Evolutionary conservation across 2,888 invertebrate species (phyloP).

Genomic region (Drosophila ustulata): DNA sequence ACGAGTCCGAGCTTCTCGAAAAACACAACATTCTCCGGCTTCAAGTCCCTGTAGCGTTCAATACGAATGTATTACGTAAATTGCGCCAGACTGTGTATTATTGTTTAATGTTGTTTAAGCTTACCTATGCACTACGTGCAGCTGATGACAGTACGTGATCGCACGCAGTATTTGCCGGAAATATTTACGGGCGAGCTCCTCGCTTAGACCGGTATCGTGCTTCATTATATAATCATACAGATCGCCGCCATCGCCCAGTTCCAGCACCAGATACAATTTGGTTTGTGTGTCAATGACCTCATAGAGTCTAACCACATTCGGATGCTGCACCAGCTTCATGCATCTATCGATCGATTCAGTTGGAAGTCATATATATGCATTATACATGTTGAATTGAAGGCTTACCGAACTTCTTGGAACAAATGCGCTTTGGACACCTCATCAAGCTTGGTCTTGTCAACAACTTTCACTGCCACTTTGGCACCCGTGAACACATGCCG

Average conservation of each 20-base stretch:
- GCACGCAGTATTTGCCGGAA: slow-evolving; percentile 99
- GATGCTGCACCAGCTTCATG: slow-evolving; percentile 99
- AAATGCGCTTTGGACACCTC: slow-evolving; percentile 97
- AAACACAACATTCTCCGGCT: slow-evolving; percentile 99
- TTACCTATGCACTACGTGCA: slow-evolving; percentile 88
- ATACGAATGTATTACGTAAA: slow-evolving; percentile 57
- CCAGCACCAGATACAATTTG: slow-evolving; percentile 97
- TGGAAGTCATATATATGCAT: not conserved
- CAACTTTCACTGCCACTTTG: slow-evolving; percentile 98
- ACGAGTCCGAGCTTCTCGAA: slow-evolving; percentile 98
- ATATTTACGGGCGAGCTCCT: slow-evolving; percentile 94
- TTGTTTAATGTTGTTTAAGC: slow-evolving; percentile 23
- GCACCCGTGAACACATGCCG: slow-evolving; percentile 99
- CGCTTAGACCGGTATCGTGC: slow-evolving; percentile 95
- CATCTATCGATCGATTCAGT: slow-evolving; percentile 87
- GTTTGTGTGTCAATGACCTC: slow-evolving; percentile 99
- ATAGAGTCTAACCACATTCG: slow-evolving; percentile 98
- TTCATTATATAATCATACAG: slow-evolving; percentile 99
- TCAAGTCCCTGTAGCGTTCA: slow-evolving; percentile 90
- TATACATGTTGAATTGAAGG: not conserved
- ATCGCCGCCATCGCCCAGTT: slow-evolving; percentile 99
- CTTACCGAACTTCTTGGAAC: slow-evolving; percentile 93
- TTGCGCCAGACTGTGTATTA: not conserved
- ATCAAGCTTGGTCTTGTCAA: slow-evolving; percentile 99
- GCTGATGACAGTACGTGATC: slow-evolving; percentile 98